Evolutionary conservation across 2,888 invertebrate species (phyloP), one percentile per base, ranked within the genome.

Genomic region (Coleophora flavipennella): DNA sequence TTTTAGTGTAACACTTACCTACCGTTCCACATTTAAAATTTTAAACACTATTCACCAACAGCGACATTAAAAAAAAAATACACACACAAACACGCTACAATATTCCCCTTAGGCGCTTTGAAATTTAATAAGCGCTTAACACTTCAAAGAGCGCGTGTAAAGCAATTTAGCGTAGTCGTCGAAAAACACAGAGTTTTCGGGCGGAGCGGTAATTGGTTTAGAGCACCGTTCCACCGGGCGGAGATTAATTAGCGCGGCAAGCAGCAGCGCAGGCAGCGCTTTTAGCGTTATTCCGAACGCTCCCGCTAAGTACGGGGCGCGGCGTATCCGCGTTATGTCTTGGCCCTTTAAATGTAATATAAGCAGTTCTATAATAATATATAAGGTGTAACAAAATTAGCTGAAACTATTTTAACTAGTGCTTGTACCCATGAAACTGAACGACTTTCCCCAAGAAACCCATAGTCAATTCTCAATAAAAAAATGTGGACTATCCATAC

Each of bases 111-210:
- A 70, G 62, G 70, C 65, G 72, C 68, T 67, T 62, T 63, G 62
- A 73, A 78, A 81, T 80, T 80, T 80, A 83, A 83, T 81, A 81
- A 78, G 65, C 79, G 73, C 66, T 77, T 78, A 78, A 75, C 79
- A 80, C 80, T 80, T 78, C 74, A 79, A 76, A 76, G 80, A 72
- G 55, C 62, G 62, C 63, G 70, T 70, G 72, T 71, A 75, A 78
- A 76, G 77, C 77, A 81, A 80, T 80, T 80, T 78, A 67, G 69
- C 67, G 66, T 68, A 69, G 69, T 71, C 66, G 63, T 57, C 59
- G 76, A 80, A 80, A 81, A 80, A 80, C 75, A 73, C 63, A 56
- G 72, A 70, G 71, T 77, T 78, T 76, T 78, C 72, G 74, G 70
- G 67, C 67, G 62, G 67, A 68, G 55, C 49, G 62, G 69, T 77